Conservation (phyloP, 2,888 invertebrate genomes). For the Abscondita cerata region DNA sequence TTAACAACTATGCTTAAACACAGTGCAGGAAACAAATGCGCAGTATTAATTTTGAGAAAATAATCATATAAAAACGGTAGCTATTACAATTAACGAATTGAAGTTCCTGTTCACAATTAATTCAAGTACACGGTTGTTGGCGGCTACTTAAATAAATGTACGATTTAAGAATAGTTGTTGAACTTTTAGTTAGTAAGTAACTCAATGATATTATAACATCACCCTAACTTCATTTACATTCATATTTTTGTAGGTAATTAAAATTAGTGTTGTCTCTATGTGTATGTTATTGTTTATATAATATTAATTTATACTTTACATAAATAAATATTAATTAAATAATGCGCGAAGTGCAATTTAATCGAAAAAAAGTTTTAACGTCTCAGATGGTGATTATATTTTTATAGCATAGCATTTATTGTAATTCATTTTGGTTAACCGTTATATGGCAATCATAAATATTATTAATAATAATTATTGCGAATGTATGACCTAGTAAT, state of each 20-base stretch:
- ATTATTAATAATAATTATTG: not conserved
- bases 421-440: not conserved
- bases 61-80: constrained; percentile 4
- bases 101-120: constrained; percentile 23
- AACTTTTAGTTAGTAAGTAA: constrained; percentile 25
- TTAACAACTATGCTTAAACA: constrained; percentile 32
- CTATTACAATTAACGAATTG: constrained; percentile 9
- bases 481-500: constrained; percentile 10
- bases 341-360: constrained; percentile 1
- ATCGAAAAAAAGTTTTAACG: not conserved
- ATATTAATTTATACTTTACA: constrained; percentile 6
- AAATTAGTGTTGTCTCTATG: constrained; percentile 19
- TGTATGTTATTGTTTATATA: constrained; percentile 31
- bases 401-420: not conserved
- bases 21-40: not conserved
- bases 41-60: constrained; percentile 10
- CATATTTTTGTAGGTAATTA: constrained; percentile 23
- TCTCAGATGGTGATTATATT: not conserved
- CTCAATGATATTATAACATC: constrained; percentile 39
- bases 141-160: constrained; percentile 32
- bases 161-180: constrained; percentile 32
- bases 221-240: constrained; percentile 35
- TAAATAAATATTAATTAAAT: not conserved
- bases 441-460: no score
- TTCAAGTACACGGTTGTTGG: constrained; percentile 21